Percentiles rank a stretch among this genome's conserved stretches.
These are phyloP conservation scores for Drosophila prostipennis DNA, from an alignment of 2,888 invertebrate genomes.

Conservation along the genomic window DNA sequence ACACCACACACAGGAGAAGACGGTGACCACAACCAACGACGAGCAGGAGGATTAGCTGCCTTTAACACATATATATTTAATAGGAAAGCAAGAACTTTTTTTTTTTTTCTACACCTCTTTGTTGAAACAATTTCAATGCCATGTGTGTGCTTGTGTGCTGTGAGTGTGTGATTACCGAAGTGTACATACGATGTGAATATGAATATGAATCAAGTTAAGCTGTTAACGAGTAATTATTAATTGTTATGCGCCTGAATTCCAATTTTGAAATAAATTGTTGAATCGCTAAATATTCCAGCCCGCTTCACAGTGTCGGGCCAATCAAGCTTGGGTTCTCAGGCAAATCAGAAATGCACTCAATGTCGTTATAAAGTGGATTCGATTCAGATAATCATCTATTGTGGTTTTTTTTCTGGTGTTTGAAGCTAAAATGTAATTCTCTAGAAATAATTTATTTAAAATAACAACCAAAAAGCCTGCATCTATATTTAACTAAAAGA, in stretches of 20 bases:
- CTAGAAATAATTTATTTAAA: neutral
- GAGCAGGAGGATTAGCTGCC: conserved; percentile 34
- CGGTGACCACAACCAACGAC: conserved; percentile 37
- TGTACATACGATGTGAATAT: conserved; percentile 25
- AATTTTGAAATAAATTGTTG: conserved; percentile 37
- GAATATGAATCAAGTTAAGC: conserved; percentile 30
- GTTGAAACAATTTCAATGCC: conserved; percentile 11
- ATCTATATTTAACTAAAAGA: neutral
- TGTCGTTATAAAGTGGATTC: neutral
- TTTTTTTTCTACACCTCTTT: conserved; percentile 29
- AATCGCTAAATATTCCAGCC: conserved; percentile 19
- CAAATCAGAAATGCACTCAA: conserved; percentile 5
- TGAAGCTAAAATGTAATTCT: neutral
- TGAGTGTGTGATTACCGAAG: conserved; percentile 6
- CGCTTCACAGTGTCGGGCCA: neutral
- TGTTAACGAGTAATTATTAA: conserved; percentile 40
- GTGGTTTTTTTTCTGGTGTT: no score
- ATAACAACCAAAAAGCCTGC: neutral
- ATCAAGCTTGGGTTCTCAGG: neutral
- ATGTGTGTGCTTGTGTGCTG: conserved; percentile 12
- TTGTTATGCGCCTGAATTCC: conserved; percentile 32
- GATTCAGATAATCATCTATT: neutral
- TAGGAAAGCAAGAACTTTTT: no score
- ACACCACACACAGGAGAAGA: conserved; percentile 24
- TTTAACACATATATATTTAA: no score